Evolutionary conservation across 2,113 vertebrate genomes (phyloP), one percentile per base, ranked within the genome.

Genomic region (Clinocottus analis): DNA sequence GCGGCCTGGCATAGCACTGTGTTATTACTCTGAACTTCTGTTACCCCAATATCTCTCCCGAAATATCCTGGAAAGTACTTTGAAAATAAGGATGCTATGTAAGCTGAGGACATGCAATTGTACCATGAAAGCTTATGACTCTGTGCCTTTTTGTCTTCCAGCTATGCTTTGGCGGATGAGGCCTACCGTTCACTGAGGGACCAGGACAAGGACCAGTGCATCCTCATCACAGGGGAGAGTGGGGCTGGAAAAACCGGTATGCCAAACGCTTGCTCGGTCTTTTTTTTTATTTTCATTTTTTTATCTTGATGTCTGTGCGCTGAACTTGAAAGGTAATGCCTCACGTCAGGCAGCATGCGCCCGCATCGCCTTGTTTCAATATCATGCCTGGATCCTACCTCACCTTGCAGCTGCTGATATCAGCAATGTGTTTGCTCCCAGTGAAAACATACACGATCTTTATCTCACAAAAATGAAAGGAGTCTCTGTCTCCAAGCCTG

Each of bases 141-240:
- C 51, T 69, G 14, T 83, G 19, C 1, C 58, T 62, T 60, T 83
- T 49, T 93, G 17, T 80, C 79, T 92, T 93, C n/a, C 95, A 99
- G 98, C 83, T 99, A 97, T 75, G 97, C 98, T 73, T 89, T 99
- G 90, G 96, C 98, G 56, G 98, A 99, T 84, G 98, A 99, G 93
- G 98, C 97, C 1, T 99, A 99, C 87, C 94, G 98, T 79, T 99
- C 98, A n/a, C 93, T 99, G 79, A 95, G 97, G 72, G 97, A 99
- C 94, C 98, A 99, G 91, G 98, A 98, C 90, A 99, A 99, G 92
- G 98, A 99, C 92, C 98, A 99, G 43, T 99, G 98, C 69, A 99
- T 99, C 85, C 97, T 99, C 80, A 99, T 99, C 79, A 99, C 98
- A 19, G 98, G 98, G 72, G 98, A 99, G 89, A 99, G 98, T 4